These are phyloP conservation scores for Leptatherina wallacei DNA, from an alignment of 2,797 vertebrate genomes.

Conservation along the genomic window DNA sequence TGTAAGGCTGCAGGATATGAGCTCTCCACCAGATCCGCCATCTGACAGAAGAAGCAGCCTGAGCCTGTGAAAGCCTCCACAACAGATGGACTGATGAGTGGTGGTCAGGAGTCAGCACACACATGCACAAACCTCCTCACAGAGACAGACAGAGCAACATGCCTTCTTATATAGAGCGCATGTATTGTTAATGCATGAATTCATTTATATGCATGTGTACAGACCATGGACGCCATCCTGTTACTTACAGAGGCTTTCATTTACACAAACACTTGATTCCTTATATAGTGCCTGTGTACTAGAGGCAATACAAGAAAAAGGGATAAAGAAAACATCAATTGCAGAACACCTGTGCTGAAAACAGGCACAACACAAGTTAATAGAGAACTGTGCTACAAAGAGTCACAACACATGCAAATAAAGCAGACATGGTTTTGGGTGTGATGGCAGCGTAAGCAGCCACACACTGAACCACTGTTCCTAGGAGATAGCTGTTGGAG, in stretches of 20 bases:
- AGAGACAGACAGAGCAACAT: constrained; percentile 5
- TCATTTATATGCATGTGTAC: neutral
- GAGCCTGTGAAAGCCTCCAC: constrained; percentile 58
- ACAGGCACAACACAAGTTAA: neutral
- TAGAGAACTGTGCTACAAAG: neutral
- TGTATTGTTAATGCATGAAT: neutral
- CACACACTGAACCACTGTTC: neutral
- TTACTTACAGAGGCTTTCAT: neutral
- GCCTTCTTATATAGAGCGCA: neutral
- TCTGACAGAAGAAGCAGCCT: constrained; percentile 61
- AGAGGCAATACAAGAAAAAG: neutral
- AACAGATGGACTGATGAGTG: constrained; percentile 79
- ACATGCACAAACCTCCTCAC: constrained; percentile 27
- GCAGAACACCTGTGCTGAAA: neutral
- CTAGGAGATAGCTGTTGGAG: neutral
- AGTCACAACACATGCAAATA: constrained; percentile 2
- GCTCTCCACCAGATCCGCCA: constrained; percentile 60
- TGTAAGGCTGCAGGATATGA: constrained; percentile 49
- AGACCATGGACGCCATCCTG: neutral
- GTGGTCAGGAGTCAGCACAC: constrained; percentile 70
- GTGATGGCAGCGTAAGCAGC: neutral
- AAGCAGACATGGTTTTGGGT: neutral
- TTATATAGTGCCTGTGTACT: neutral
- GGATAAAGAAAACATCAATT: neutral
- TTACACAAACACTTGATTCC: neutral